phyloP scores from a whole-genome alignment of 1,140 invertebrate genomes.

The Spodoptera litura region DNA sequence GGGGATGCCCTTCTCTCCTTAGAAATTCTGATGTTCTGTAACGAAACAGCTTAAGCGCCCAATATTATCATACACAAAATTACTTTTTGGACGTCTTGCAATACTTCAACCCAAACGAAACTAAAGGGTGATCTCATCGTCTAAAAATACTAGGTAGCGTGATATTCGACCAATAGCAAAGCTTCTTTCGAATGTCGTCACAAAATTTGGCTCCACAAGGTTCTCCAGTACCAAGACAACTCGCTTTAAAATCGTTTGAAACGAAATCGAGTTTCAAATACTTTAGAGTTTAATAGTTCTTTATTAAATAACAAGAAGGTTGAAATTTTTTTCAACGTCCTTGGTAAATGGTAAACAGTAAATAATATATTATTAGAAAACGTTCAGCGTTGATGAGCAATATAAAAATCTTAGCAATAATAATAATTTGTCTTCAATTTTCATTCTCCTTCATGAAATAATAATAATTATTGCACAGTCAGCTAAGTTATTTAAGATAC shows the following conservation, averaged over 20 bases:
- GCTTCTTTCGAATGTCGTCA: conserved; percentile 65
- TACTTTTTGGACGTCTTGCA: conserved; percentile 66
- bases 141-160: conserved; percentile 73
- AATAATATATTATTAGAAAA: too few species aligned
- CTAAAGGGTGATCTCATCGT: conserved; percentile 78
- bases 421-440: too few species aligned
- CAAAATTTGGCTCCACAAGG: conserved; percentile 15
- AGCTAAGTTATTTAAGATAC: too few species aligned
- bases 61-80: conserved; percentile 59
- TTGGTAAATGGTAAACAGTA: too few species aligned
- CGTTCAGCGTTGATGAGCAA: too few species aligned
- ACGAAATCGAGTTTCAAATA: background rate
- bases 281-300: too few species aligned
- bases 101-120: conserved; percentile 65
- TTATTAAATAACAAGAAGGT: too few species aligned
- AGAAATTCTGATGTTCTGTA: conserved; percentile 66
- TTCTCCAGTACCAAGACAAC: conserved; percentile 16
- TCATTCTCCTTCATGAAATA: too few species aligned
- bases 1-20: conserved; percentile 83
- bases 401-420: too few species aligned
- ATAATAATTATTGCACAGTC: too few species aligned
- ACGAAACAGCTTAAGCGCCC: conserved; percentile 74
- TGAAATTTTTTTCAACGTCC: too few species aligned
- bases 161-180: conserved; percentile 75
- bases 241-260: conserved; percentile 1